Conservation (phyloP, 2,888 invertebrate genomes). For the Brachypterus glaber region DNA sequence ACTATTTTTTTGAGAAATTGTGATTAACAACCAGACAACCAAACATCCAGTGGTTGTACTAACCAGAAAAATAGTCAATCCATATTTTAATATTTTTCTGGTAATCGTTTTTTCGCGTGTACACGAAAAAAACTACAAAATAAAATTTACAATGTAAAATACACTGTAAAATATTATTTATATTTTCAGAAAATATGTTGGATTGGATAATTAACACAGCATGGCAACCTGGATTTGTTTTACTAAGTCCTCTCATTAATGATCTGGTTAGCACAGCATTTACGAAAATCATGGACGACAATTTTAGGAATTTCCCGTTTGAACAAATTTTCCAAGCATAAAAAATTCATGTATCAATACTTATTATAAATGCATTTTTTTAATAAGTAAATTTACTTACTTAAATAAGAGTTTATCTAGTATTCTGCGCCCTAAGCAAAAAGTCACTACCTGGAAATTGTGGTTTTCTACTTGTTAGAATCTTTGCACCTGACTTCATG, state of each 20-base stretch:
- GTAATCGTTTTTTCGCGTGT: no score
- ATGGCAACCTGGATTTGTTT: constrained; percentile 72
- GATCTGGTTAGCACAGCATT: constrained; percentile 76
- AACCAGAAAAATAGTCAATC: no score
- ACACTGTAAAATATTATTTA: constrained; percentile 13
- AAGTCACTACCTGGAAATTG: no score
- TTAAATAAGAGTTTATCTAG: no score
- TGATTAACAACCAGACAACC: not conserved
- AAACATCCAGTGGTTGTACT: not conserved
- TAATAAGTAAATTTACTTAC: no score
- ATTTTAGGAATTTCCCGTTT: constrained; percentile 65
- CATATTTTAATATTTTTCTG: no score
- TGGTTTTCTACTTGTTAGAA: no score
- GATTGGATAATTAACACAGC: constrained; percentile 70
- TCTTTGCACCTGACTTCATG: no score
- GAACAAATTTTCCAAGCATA: constrained; percentile 56
- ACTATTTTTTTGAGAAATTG: no score
- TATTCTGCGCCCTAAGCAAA: no score
- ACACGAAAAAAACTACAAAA: not conserved
- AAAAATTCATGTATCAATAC: no score
- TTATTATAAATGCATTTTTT: no score
- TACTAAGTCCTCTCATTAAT: constrained; percentile 68
- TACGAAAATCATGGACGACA: constrained; percentile 69
- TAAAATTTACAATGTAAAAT: constrained; percentile 2
- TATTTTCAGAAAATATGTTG: constrained; percentile 52